Evolutionary conservation across 2,888 invertebrate genomes (phyloP).

Genomic region (Ptilodon capucinus): DNA sequence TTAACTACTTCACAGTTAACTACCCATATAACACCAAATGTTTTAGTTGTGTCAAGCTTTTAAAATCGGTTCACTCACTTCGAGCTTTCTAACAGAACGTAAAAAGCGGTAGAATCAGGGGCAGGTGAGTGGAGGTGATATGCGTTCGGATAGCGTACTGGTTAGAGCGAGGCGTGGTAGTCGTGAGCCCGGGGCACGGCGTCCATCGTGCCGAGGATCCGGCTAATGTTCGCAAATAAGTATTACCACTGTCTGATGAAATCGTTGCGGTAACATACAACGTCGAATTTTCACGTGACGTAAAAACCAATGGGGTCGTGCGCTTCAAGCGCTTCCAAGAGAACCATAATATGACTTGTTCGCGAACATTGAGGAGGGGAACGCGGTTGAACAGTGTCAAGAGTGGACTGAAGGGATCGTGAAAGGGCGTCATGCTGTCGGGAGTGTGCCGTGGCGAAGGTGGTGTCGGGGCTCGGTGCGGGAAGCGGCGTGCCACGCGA

Average conservation of each 20-base stretch:
- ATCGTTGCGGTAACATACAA: neutral
- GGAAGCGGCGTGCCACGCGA: slow-evolving; percentile 49
- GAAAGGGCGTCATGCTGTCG: slow-evolving; percentile 16
- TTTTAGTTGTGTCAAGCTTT: neutral
- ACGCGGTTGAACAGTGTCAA: neutral
- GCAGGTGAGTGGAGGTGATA: slow-evolving; percentile 49
- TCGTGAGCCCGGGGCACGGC: slow-evolving; percentile 26
- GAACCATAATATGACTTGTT: neutral
- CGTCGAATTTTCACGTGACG: neutral
- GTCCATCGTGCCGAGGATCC: neutral
- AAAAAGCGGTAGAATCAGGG: slow-evolving; percentile 45
- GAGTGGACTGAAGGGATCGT: neutral
- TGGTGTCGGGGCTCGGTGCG: neutral
- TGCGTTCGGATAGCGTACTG: slow-evolving; percentile 52
- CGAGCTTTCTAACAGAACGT: slow-evolving; percentile 39
- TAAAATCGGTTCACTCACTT: neutral
- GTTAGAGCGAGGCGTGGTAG: slow-evolving; percentile 53
- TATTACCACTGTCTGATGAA: neutral
- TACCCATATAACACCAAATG: neutral
- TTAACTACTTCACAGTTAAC: neutral
- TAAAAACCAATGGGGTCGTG: neutral
- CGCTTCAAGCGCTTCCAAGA: neutral
- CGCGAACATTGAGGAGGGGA: neutral
- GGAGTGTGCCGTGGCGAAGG: slow-evolving; percentile 2
- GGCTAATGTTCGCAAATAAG: slow-evolving; percentile 1